These are phyloP conservation scores for Actinernus sp. DNA, from an alignment of 92 coral and sea anemone genomes.

Conservation along the genomic window DNA sequence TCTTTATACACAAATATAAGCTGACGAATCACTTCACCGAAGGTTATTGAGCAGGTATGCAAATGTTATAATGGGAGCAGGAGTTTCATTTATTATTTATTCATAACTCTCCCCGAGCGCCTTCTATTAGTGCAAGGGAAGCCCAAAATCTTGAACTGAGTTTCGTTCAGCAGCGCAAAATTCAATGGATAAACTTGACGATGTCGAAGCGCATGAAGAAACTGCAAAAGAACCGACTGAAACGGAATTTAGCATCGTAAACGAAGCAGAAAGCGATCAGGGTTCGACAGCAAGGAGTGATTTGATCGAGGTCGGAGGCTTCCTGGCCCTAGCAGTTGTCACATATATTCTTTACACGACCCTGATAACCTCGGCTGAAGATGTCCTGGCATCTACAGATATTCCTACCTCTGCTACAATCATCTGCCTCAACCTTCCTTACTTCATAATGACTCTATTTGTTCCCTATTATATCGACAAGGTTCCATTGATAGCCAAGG, in stretches of 20 bases:
- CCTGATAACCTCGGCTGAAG: slow-evolving; percentile 40
- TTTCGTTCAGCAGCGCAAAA: too few species aligned
- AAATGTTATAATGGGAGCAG: too few species aligned
- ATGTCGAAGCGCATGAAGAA: slow-evolving; percentile 6
- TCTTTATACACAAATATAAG: too few species aligned
- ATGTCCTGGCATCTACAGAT: slow-evolving; percentile 28
- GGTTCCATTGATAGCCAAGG: slow-evolving; percentile 34
- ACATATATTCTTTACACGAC: slow-evolving; percentile 38
- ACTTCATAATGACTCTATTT: slow-evolving; percentile 28
- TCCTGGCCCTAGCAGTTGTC: slow-evolving; percentile 36
- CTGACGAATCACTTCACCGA: too few species aligned
- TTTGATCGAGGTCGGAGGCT: slow-evolving; percentile 35
- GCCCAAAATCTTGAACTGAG: too few species aligned
- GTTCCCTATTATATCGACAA: slow-evolving; percentile 41
- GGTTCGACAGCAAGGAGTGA: not conserved
- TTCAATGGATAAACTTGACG: slow-evolving; percentile 1
- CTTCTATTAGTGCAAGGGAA: too few species aligned
- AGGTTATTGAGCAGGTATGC: too few species aligned
- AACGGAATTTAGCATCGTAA: not conserved
- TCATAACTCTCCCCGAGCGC: too few species aligned
- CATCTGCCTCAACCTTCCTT: slow-evolving; percentile 38
- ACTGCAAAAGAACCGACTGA: not conserved
- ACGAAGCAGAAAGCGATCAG: slow-evolving; percentile 10
- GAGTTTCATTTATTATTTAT: too few species aligned
- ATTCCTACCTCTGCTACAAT: slow-evolving; percentile 38